Evolutionary conservation across 2,113 vertebrate genomes (phyloP), one percentile per base, ranked within the genome.

Genomic region (Ceyx melanurus): DNA sequence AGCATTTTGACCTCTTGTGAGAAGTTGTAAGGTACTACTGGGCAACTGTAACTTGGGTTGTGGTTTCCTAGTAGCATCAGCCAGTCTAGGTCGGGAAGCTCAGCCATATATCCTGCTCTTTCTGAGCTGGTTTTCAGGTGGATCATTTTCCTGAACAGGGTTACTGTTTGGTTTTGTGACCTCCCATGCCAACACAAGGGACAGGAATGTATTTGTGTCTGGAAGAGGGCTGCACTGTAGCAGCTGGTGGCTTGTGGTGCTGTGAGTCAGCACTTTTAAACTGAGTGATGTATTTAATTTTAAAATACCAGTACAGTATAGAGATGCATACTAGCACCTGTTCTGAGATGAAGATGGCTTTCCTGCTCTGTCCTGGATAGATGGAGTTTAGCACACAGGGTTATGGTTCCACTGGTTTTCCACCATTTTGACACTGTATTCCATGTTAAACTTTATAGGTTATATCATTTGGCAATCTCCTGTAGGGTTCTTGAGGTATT

Each of bases 241-340:
- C 46, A 58, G 31, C 8, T 62, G 12, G 33, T 78, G 66, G 18
- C 31, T 62, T 62, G 61, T 22, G 19, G 23, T 45, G 21, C 15
- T 15, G 13, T 77, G 19, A 13, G 29, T 83, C 15, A 31, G 7
- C 12, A 42, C 10, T 10, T n/a, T 57, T 61, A 74, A 57, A 62
- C 73, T 45, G 10, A 0, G 0, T 48, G 4, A 72, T 46, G 58
- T 15, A 23, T 60, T 56, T 15, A 21, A 11, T 14, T 31, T 68
- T 71, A 12, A 51, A 26, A 29, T 22, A 40, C 11, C 9, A 12
- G 1, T 48, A 15, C 1, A 2, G 10, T 45, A 19, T 20, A 57
- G 43, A n/a, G 13, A 40, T 82, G 5, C 3, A 7, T 20, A 25
- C 2, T 40, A 16, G 9, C 57, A 15, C 4, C 3, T n/a, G 9